Conservation (phyloP, 2,888 invertebrate species). For the Uropetala carovei region DNA sequence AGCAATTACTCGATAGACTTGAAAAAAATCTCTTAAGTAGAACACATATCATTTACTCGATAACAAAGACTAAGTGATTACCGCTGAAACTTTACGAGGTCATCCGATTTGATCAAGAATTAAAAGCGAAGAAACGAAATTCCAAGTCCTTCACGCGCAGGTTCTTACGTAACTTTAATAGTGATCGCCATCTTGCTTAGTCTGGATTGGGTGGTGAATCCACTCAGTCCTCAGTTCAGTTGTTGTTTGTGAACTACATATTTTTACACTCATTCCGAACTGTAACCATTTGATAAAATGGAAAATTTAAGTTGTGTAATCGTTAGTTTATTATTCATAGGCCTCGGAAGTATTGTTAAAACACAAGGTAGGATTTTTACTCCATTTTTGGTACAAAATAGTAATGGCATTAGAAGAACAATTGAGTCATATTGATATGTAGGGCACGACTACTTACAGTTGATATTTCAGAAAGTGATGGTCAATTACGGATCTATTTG, state of each 20-base stretch:
- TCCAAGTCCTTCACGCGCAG: slow-evolving; percentile 57
- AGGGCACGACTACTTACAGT: slow-evolving; percentile 31
- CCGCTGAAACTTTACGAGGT: neutral
- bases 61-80: slow-evolving; percentile 26
- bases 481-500: too few species aligned
- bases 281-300: slow-evolving; percentile 47
- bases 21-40: neutral
- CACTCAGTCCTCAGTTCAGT: slow-evolving; percentile 59
- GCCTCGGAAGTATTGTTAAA: slow-evolving; percentile 63
- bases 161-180: slow-evolving; percentile 64
- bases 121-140: slow-evolving; percentile 58
- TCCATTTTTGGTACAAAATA: slow-evolving; percentile 43
- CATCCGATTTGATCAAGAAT: slow-evolving; percentile 54
- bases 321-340: slow-evolving; percentile 63
- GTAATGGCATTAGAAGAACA: slow-evolving; percentile 33
- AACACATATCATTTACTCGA: neutral
- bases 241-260: slow-evolving; percentile 60
- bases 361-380: slow-evolving; percentile 51
- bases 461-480: neutral
- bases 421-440: slow-evolving; percentile 58
- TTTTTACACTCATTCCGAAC: slow-evolving; percentile 51
- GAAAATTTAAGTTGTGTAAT: slow-evolving; percentile 64
- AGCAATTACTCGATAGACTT: neutral
- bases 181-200: slow-evolving; percentile 63
- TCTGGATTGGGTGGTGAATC: slow-evolving; percentile 64